Conservation (phyloP, 2,888 invertebrate genomes). For the Tetranychus piercei region DNA sequence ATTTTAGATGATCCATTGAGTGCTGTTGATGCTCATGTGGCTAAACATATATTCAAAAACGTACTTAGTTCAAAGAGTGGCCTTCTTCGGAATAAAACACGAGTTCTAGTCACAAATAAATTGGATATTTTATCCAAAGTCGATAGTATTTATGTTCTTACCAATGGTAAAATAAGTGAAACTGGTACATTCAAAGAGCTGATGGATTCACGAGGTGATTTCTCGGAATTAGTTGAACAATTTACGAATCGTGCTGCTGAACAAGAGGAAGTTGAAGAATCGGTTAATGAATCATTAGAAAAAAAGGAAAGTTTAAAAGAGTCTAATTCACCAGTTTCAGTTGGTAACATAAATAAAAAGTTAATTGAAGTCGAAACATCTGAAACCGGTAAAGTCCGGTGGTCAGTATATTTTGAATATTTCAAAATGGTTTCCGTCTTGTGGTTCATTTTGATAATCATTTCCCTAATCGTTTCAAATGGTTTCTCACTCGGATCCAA, state of each 20-base stretch:
- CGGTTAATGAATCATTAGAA: neutral
- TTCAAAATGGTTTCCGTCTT: constrained; percentile 61
- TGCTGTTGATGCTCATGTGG: constrained; percentile 34
- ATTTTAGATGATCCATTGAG: constrained; percentile 40
- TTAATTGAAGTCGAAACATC: constrained; percentile 19
- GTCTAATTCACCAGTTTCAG: neutral
- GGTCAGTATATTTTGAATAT: constrained; percentile 71
- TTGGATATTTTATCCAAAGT: constrained; percentile 34
- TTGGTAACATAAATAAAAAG: constrained; percentile 8
- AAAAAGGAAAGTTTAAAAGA: neutral
- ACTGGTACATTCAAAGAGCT: constrained; percentile 35
- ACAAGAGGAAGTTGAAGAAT: constrained; percentile 29
- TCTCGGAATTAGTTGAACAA: constrained; percentile 36
- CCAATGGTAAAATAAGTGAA: constrained; percentile 34
- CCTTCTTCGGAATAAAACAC: constrained; percentile 32
- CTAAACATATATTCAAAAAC: constrained; percentile 39
- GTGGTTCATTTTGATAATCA: constrained; percentile 49
- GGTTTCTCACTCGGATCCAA: constrained; percentile 16
- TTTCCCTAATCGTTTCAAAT: constrained; percentile 40
- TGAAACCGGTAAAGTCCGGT: constrained; percentile 44
- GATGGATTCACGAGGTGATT: constrained; percentile 33
- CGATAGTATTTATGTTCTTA: constrained; percentile 33
- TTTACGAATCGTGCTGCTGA: constrained; percentile 29
- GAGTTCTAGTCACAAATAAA: constrained; percentile 38
- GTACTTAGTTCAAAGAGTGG: constrained; percentile 33